These are phyloP conservation scores for Eriosoma lanigerum DNA, from an alignment of 1,140 invertebrate genomes.

Conservation along the genomic window DNA sequence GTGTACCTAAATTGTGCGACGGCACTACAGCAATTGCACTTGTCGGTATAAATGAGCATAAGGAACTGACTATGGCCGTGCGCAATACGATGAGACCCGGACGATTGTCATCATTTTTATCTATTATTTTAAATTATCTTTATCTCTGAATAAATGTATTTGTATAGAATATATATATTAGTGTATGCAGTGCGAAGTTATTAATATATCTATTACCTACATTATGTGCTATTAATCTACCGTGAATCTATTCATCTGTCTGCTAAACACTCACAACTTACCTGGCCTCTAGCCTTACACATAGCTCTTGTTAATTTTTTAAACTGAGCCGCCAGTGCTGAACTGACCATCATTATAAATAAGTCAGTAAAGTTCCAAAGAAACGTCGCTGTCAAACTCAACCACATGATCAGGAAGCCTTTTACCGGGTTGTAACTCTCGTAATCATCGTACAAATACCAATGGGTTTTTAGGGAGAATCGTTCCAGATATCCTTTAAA, in stretches of 20 bases:
- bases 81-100: no score
- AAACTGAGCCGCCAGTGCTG: constrained; percentile 54
- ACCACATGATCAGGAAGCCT: constrained; percentile 55
- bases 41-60: no score
- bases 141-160: no score
- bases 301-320: constrained; percentile 53
- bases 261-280: constrained; percentile 10
- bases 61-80: no score
- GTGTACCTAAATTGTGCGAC: no score
- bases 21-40: no score
- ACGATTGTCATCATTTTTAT: no score
- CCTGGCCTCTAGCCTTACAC: constrained; percentile 52
- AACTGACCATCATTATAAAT: constrained; percentile 66
- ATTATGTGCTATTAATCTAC: neutral
- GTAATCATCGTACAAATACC: constrained; percentile 53
- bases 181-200: no score
- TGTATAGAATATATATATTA: no score
- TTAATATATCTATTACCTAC: no score
- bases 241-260: no score
- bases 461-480: constrained; percentile 57
- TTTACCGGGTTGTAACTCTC: constrained; percentile 53
- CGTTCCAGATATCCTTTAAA: constrained; percentile 58
- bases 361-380: constrained; percentile 70
- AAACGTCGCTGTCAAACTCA: constrained; percentile 65
- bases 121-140: no score